Base-by-base conservation (phyloP, 2,888 invertebrate species). In the Meandrusa payeni region DNA sequence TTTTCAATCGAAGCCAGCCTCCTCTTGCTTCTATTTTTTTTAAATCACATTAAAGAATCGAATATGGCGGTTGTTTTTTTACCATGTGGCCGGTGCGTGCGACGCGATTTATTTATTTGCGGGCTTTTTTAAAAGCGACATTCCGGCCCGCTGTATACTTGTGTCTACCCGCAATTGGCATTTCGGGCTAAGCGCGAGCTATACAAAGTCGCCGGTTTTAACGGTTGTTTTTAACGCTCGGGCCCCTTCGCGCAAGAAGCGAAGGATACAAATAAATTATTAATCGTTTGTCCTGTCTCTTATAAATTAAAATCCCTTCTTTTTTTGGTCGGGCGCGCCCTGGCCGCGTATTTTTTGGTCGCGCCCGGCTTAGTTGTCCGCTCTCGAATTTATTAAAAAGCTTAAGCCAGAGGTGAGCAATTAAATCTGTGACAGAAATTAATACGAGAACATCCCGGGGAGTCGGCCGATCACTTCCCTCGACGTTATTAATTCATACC, bases 201-300 rank as follows among this genome's bases (percentile, higher is more conserved):
- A 82, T 78, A 85, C 83, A 85, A 85, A 81, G 85, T 83, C 81
- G 70, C 66, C 76, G 77, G 82, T 83, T 73, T 86, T 86, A 86
- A 86, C 87, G 85, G 87, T 85, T 83, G 81, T 87, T 87, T 83
- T 86, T 85, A 87, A 86, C 86, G 86, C 85, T 79, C 76, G 73
- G n/a, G 62, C 69, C 69, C 76, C 73, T 76, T 75, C 77, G 76
- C 77, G 64, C 77, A 81, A 80, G 76, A 79, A 86, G 74, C 73
- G 72, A 72, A 74, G 76, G 82, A 83, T 85, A 83, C 85, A 87
- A 87, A 87, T 87, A 87, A 87, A 87, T 87, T 87, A 87, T 87
- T 86, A 87, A 87, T 87, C 87, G 87, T 87, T 87, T 87, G 87
- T 87, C 86, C 87, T 87, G 87, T 87, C 87, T 81, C 82, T 85